phyloP scores from a whole-genome alignment of 2,888 invertebrate species.

The Automeris io region DNA sequence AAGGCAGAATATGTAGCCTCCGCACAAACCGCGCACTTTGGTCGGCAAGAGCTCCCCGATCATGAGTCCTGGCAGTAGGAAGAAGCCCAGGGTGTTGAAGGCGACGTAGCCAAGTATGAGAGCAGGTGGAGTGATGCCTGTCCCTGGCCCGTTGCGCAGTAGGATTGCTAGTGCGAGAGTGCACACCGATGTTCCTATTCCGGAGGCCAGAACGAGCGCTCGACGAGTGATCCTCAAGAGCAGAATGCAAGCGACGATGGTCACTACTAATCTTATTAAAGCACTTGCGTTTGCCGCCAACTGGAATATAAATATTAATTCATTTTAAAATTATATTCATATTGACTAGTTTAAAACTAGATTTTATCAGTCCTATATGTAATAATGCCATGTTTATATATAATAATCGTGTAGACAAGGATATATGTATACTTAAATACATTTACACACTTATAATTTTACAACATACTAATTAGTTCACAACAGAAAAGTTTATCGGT shows the following conservation, averaged over 20 bases:
- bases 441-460: too few relatives aligned
- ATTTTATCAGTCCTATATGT: too few relatives aligned
- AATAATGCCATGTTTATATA: too few relatives aligned
- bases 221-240: constrained; percentile 81
- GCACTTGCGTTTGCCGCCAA: constrained; percentile 83
- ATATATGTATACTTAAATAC: too few relatives aligned
- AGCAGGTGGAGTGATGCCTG: constrained; percentile 39
- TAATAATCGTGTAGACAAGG: too few relatives aligned
- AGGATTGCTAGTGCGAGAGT: constrained; percentile 75
- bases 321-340: too few relatives aligned
- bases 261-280: constrained; percentile 79
- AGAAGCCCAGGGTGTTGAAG: constrained; percentile 84
- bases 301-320: constrained; percentile 30
- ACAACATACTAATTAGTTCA: too few relatives aligned
- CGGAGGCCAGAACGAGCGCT: constrained; percentile 80
- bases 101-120: constrained; percentile 82
- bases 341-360: too few relatives aligned
- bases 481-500: too few relatives aligned
- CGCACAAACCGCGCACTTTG: constrained; percentile 83
- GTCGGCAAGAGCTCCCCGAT: constrained; percentile 85
- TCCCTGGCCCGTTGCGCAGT: constrained; percentile 37
- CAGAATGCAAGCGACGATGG: constrained; percentile 80
- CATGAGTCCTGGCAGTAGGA: constrained; percentile 86
- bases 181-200: constrained; percentile 80
- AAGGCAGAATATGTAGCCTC: constrained; percentile 83